Percentiles rank a stretch among this genome's conserved stretches.
Conservation (phyloP, 2,113 vertebrate genomes). For the Poecilia latipinna region DNA sequence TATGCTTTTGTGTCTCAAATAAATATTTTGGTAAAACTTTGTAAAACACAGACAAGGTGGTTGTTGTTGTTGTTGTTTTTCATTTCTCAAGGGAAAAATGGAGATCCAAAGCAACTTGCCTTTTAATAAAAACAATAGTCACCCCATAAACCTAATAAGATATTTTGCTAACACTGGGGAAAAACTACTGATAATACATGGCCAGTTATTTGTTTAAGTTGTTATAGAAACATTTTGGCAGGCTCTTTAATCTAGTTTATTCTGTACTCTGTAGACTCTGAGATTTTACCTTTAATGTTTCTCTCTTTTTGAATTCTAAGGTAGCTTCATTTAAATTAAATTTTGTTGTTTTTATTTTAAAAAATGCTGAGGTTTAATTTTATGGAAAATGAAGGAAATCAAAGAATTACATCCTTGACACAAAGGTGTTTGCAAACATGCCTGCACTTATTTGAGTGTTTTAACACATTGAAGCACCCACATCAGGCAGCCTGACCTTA, state of each 20-base stretch:
- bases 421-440: background rate
- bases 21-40: too few relatives aligned
- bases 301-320: background rate
- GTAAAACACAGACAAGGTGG: too few relatives aligned
- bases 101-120: too few relatives aligned
- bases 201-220: too few relatives aligned
- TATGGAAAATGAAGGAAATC: background rate
- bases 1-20: too few relatives aligned
- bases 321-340: background rate
- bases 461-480: conserved; percentile 19
- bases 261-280: background rate
- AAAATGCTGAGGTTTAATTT: background rate
- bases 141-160: too few relatives aligned
- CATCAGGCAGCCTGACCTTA: conserved; percentile 61
- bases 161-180: too few relatives aligned
- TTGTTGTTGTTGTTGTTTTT: too few relatives aligned
- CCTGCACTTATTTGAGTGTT: conserved; percentile 23
- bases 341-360: background rate
- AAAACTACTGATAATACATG: too few relatives aligned
- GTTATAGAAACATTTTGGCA: too few relatives aligned
- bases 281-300: background rate
- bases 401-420: background rate
- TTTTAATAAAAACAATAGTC: too few relatives aligned
- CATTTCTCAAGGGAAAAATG: too few relatives aligned
- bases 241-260: background rate